Base-by-base conservation (phyloP, 2,888 invertebrate species). In the Rosalia funebris region DNA sequence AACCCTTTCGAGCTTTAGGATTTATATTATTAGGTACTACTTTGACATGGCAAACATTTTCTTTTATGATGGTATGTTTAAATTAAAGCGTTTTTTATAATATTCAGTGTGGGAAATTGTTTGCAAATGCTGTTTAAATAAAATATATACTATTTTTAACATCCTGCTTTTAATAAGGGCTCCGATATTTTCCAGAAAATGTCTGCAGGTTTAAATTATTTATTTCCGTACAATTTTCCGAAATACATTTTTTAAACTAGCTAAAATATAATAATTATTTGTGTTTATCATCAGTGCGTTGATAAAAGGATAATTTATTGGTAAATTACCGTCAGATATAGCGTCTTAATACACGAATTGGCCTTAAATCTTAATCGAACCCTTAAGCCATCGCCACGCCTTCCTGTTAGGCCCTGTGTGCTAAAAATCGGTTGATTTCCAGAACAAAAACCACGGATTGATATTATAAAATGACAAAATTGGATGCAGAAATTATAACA, bases 181-280 rank as follows among this genome's bases (percentile, higher is more conserved):
- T 25, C 3, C 25, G 25, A 5, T 34, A n/a, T 34, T 34, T 37
- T 10, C 50, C 19, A 37, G 50, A 50, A 48, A 48, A 48, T 9
- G 9, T 17, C 37, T 19, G 12, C 3, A 16, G 2, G 17, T 48
- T 37, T 5, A 48, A 36, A 47, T 47, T 48, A 20, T 12, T 1
- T 16, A 48, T 5, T 48, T 48, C 48, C 48, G 48, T 14, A 19
- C 19, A 44, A 17, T 48, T 48, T 48, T 37, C 47, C 47, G 17
- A 48, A 48, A 48, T 36, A 7, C 4, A 9, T 34, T 48, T 17
- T 50, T 50, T n/a, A 17, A 16, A 10, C 19, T 14, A 41, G 16
- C 39, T 53, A 15, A 15, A 0, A 25, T 41, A 41, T 53, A 41
- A 16, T 14, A 37, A 9, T 39, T 34, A 34, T n/a, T 34, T 34